phyloP scores from a whole-genome alignment of 2,888 invertebrate genomes.

The Rotaria socialis region DNA sequence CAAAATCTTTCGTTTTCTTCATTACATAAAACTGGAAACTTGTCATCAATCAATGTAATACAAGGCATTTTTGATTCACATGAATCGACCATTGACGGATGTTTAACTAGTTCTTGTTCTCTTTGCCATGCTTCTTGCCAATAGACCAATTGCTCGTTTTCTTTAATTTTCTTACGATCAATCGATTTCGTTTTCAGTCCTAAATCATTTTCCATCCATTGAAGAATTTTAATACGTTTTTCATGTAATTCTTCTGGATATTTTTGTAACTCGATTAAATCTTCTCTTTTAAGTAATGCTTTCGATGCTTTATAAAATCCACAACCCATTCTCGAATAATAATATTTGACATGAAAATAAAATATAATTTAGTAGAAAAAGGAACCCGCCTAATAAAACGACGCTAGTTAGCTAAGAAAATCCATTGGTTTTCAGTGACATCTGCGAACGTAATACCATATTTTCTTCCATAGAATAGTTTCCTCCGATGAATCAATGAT shows the following conservation, averaged over 20 bases:
- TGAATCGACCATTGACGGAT: constrained; percentile 6
- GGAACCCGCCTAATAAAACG: not conserved
- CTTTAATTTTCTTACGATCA: not conserved
- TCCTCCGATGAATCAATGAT: constrained; percentile 7
- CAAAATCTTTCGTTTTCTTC: not conserved
- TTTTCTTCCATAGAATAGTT: not conserved
- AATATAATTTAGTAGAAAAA: not conserved
- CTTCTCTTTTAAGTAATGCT: not conserved
- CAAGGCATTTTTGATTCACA: constrained; percentile 6
- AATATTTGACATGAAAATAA: not conserved
- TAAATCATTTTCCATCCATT: constrained; percentile 3
- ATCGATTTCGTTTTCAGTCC: too few species aligned
- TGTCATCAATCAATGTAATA: constrained; percentile 12
- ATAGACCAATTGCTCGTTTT: not conserved
- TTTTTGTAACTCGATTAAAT: constrained; percentile 33
- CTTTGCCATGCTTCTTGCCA: constrained; percentile 27
- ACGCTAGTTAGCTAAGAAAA: not conserved
- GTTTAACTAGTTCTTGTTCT: constrained; percentile 22
- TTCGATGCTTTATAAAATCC: not conserved
- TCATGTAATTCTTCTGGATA: not conserved
- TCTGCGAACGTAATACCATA: not conserved
- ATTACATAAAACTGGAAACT: not conserved
- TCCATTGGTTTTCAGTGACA: not conserved
- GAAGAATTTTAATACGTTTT: constrained; percentile 10
- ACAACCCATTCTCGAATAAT: not conserved